Evolutionary conservation across 2,797 vertebrate species (phyloP).

Genomic region (Channallabes apus): DNA sequence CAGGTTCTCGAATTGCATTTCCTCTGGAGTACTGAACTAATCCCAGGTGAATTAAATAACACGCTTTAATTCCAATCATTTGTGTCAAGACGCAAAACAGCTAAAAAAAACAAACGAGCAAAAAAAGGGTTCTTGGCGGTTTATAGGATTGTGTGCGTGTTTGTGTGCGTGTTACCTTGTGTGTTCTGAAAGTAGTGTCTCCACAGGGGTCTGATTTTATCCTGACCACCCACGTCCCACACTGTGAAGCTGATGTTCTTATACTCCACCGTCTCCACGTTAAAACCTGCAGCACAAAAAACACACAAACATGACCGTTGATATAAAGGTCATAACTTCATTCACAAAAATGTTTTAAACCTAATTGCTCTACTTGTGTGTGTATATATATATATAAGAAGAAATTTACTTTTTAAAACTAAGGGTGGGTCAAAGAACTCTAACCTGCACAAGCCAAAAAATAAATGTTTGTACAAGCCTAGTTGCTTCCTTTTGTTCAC

Average conservation of each 20-base stretch:
- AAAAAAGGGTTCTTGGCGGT: background rate
- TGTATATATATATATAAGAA: too few species aligned
- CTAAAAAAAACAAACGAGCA: background rate
- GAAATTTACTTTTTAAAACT: background rate
- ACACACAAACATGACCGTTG: background rate
- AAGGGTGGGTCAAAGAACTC: background rate
- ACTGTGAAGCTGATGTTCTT: constrained; percentile 91
- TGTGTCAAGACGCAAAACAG: background rate
- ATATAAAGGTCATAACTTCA: too few species aligned
- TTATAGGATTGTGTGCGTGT: background rate
- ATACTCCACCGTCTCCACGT: constrained; percentile 89
- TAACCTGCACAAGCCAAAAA: background rate
- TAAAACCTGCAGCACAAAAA: constrained; percentile 72
- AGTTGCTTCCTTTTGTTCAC: background rate
- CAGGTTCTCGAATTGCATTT: too few species aligned
- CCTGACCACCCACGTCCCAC: constrained; percentile 87
- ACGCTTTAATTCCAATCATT: too few species aligned
- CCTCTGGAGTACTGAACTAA: background rate
- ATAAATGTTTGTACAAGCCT: background rate
- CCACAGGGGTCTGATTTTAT: constrained; percentile 88
- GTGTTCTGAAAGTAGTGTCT: constrained; percentile 90
- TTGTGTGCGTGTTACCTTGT: constrained; percentile 77
- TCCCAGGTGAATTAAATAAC: background rate
- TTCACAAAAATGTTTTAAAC: too few species aligned
- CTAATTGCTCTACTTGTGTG: background rate